phyloP scores from a whole-genome alignment of 2,888 invertebrate species.

The Augiades crinisus region DNA sequence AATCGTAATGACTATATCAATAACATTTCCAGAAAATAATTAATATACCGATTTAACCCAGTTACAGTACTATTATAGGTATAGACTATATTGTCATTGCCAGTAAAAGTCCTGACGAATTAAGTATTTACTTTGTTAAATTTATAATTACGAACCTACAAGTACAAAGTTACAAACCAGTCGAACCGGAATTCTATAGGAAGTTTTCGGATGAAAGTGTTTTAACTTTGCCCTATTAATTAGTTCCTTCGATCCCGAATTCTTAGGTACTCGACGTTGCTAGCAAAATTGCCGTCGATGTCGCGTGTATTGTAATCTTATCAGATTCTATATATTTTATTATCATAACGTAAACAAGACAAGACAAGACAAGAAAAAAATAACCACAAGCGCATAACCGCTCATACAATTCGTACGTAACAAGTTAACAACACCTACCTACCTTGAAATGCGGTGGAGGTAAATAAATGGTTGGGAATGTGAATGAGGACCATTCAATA shows the following conservation, averaged over 20 bases:
- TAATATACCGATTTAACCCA: no score
- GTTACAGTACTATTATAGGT: no score
- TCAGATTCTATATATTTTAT: conserved; percentile 14
- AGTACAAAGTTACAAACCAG: neutral
- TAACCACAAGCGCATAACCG: conserved; percentile 26
- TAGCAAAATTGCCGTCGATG: neutral
- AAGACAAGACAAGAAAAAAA: conserved; percentile 26
- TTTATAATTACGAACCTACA: neutral
- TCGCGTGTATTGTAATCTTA: neutral
- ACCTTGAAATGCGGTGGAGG: neutral
- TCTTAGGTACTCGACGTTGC: neutral
- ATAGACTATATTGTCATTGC: no score
- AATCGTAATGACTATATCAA: no score
- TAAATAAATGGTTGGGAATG: conserved; percentile 23
- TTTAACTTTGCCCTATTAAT: neutral
- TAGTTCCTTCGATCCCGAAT: neutral
- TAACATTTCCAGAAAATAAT: no score
- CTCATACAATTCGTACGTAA: no score
- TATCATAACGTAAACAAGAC: conserved; percentile 28
- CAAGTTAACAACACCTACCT: conserved; percentile 32
- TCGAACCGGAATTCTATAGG: neutral
- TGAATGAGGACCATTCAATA: conserved; percentile 24
- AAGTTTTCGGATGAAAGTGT: neutral
- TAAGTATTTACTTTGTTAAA: neutral
- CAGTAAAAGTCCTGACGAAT: neutral